Evolutionary conservation across 2,888 invertebrate genomes (phyloP).

Genomic region (Agrotis exclamationis): DNA sequence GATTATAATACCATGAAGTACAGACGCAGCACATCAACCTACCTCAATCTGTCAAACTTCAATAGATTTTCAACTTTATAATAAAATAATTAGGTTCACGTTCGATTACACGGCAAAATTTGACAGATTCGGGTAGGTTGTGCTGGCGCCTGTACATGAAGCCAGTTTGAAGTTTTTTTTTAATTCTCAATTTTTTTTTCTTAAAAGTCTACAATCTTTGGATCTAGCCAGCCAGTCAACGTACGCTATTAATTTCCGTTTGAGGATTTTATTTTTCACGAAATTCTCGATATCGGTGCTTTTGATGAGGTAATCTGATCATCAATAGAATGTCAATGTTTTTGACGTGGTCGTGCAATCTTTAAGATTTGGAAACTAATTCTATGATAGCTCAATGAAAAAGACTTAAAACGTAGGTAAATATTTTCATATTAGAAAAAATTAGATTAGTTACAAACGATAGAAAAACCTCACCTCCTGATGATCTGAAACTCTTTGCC

Average conservation of each 20-base stretch:
- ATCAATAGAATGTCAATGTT: slow-evolving; percentile 36
- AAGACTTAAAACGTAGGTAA: not conserved
- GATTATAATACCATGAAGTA: too few relatives aligned
- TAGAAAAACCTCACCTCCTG: too few relatives aligned
- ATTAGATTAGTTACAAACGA: too few relatives aligned
- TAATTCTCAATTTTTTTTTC: not conserved
- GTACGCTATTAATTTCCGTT: slow-evolving; percentile 57
- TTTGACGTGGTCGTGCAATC: slow-evolving; percentile 36
- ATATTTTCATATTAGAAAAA: too few relatives aligned
- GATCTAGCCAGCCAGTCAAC: slow-evolving; percentile 30
- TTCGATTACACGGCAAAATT: too few relatives aligned
- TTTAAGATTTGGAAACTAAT: slow-evolving; percentile 24
- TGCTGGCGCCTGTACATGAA: not conserved
- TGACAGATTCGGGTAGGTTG: too few relatives aligned
- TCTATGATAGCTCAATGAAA: slow-evolving; percentile 3
- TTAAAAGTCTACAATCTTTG: not conserved
- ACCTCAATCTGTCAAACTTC: too few relatives aligned
- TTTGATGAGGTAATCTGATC: slow-evolving; percentile 52
- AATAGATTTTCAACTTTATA: too few relatives aligned
- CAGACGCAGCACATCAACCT: too few relatives aligned
- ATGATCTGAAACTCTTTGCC: too few relatives aligned
- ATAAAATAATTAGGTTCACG: too few relatives aligned
- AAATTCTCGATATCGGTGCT: slow-evolving; percentile 29
- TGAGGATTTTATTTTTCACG: slow-evolving; percentile 40
- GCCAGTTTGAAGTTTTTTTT: not conserved